Conservation (phyloP, 2,113 vertebrate genomes). For the Gila orcuttii region DNA sequence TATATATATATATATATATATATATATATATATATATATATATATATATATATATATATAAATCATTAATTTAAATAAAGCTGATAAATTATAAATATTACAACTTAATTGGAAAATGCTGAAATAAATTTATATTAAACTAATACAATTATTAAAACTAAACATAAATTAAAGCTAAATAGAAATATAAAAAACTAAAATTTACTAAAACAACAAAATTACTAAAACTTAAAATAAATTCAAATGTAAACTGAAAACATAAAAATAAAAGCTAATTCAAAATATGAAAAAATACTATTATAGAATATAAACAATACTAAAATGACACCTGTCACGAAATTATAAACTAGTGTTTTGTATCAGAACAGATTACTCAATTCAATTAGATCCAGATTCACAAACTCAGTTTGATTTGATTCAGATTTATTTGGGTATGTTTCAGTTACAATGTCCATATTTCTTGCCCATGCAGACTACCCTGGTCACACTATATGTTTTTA, state of each 20-base stretch:
- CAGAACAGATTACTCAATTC: not conserved
- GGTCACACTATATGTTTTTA: not conserved
- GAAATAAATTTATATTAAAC: too few species aligned
- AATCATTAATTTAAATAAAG: not conserved
- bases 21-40: too few species aligned
- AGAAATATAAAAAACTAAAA: too few species aligned
- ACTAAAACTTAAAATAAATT: too few species aligned
- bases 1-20: too few species aligned
- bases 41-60: too few species aligned
- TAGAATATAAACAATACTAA: not conserved
- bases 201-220: too few species aligned
- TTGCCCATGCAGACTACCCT: not conserved
- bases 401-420: not conserved
- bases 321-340: not conserved
- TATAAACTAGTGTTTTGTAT: not conserved
- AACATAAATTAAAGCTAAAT: too few species aligned
- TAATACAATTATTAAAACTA: too few species aligned
- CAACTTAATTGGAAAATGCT: not conserved
- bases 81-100: not conserved
- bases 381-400: not conserved
- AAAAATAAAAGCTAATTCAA: not conserved
- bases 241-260: not conserved
- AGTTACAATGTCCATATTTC: not conserved
- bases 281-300: too few species aligned
- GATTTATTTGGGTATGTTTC: not conserved